Evolutionary conservation across 2,888 invertebrate genomes (phyloP), one percentile per base, ranked within the genome.

Genomic region (Hemicrepidius hirtus): DNA sequence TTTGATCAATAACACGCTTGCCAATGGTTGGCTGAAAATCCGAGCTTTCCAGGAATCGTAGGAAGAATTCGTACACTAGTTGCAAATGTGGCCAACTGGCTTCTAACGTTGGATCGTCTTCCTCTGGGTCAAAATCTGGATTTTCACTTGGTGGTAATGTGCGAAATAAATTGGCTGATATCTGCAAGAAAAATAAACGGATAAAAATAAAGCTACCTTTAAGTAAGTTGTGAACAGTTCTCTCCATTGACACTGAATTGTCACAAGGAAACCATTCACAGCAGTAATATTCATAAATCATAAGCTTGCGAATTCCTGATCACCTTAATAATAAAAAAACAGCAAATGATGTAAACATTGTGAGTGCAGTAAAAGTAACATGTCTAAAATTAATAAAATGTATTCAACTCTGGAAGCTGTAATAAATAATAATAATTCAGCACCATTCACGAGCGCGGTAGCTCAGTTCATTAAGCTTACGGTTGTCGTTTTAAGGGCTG

Each of bases 11-110:
- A 87, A 86, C 89, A 76, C 89, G 89, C 83, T 90, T 90, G 71
- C 89, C 90, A 86, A 97, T 95, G 83, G 95, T 94, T 73, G 98
- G 97, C 89, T 98, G 98, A 89, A 99, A 99, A 89, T 99, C 99
- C 75, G 97, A 95, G 80, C 97, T 98, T 90, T 99, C 99, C 82
- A 99, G 91, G 89, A 99, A 98, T 83, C 98, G 94, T 86, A 99
- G 91, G 90, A 99, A 99, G 88, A 99, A 95, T 89, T 99, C 99
- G 89, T 99, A 99, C 84, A 99, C 98, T 88, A 99, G 91, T 91
- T 98, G 94, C 82, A 99, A 91, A 89, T 99, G 99, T 79, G 99
- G 99, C 99, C 99, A 99, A 80, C 98, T 96, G 67, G 98, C 98
- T 89, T 99, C 99, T 87, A 99, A 88, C 79, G 99, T 99, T 71